These are phyloP conservation scores for Galendromus occidentalis DNA, from an alignment of 1,140 invertebrate genomes.

Conservation along the genomic window DNA sequence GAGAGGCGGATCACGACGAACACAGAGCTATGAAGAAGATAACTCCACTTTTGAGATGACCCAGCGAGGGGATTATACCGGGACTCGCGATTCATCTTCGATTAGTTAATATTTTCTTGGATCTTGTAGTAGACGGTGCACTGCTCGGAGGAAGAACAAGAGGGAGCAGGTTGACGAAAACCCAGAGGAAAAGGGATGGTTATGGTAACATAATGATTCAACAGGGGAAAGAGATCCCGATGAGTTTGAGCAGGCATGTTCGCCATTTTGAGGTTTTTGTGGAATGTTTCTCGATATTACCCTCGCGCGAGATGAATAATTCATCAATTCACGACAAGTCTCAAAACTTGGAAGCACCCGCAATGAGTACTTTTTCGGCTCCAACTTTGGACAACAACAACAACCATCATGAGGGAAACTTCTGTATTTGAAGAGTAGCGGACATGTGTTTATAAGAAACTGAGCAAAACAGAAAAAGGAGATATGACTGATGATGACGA, in stretches of 20 bases:
- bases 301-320: no score
- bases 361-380: no score
- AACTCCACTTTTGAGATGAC: background rate
- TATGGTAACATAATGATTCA: background rate
- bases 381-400: background rate
- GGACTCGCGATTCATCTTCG: background rate
- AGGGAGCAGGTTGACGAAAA: background rate
- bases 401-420: background rate
- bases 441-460: slow-evolving; percentile 7
- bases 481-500: no score
- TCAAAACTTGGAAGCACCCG: no score
- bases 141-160: background rate
- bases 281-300: no score
- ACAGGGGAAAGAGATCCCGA: no score
- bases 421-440: slow-evolving; percentile 4
- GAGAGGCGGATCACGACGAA: background rate
- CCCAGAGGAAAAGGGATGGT: background rate
- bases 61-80: background rate
- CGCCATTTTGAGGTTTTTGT: no score
- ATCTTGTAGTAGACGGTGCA: background rate
- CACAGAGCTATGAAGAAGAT: background rate
- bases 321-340: no score
- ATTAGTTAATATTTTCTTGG: slow-evolving; percentile 8
- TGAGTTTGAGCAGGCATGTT: no score
- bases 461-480: background rate